phyloP scores from a whole-genome alignment of 30 jellyfish, hydroid and myxozoan genomes.

The Nemopilema nomurai region DNA sequence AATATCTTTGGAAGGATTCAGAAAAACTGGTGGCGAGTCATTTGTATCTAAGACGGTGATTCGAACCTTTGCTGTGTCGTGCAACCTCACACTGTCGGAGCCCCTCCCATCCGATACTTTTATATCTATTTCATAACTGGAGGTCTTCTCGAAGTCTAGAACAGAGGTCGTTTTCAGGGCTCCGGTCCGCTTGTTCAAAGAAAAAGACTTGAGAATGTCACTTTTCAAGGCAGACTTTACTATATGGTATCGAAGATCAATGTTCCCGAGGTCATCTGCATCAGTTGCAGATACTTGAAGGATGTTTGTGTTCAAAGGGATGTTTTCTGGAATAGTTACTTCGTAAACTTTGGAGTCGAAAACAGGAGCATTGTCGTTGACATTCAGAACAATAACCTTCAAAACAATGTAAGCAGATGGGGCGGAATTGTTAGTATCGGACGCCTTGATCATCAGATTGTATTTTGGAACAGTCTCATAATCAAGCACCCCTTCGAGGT shows the following conservation, averaged over 20 bases:
- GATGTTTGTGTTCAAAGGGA: slow-evolving; percentile 38
- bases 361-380: slow-evolving; percentile 84
- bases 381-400: slow-evolving; percentile 60
- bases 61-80: slow-evolving; percentile 59
- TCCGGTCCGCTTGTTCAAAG: slow-evolving; percentile 66
- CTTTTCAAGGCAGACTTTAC: slow-evolving; percentile 30
- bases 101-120: slow-evolving; percentile 53
- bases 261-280: slow-evolving; percentile 52
- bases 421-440: slow-evolving; percentile 1
- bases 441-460: slow-evolving; percentile 72
- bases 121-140: slow-evolving; percentile 49
- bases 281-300: slow-evolving; percentile 70
- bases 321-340: slow-evolving; percentile 74
- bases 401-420: slow-evolving; percentile 39
- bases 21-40: slow-evolving; percentile 88
- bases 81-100: slow-evolving; percentile 16
- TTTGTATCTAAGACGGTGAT: slow-evolving; percentile 73
- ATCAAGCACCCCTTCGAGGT: slow-evolving; percentile 60
- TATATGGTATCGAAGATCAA: slow-evolving; percentile 17
- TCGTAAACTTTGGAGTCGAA: slow-evolving; percentile 67
- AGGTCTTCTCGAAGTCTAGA: slow-evolving; percentile 66
- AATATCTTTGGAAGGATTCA: slow-evolving; percentile 25
- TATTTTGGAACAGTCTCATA: slow-evolving; percentile 66
- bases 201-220: slow-evolving; percentile 38
- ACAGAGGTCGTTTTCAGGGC: slow-evolving; percentile 33